Percentiles rank a stretch among this genome's conserved stretches.
phyloP scores from a whole-genome alignment of 2,888 invertebrate species.

The Achlya flavicornis region DNA sequence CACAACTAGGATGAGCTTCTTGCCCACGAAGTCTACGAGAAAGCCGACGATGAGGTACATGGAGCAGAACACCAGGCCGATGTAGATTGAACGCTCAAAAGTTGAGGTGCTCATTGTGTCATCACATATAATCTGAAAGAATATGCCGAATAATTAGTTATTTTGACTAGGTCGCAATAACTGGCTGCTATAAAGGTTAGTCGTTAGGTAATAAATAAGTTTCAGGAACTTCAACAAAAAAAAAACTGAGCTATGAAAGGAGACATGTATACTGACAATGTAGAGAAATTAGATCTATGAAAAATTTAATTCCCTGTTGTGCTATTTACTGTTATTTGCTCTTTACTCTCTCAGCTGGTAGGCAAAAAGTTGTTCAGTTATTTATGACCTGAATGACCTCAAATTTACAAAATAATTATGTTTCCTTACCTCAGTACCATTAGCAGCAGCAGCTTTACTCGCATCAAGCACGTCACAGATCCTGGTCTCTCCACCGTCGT shows the following conservation, averaged over 20 bases:
- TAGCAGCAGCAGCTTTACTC: conserved; percentile 38
- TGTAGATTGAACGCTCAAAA: conserved; percentile 86
- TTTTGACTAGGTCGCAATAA: background rate
- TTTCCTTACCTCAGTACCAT: conserved; percentile 54
- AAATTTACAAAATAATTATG: no score
- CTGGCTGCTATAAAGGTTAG: no score
- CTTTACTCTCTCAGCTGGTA: no score
- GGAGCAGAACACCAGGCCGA: conserved; percentile 86
- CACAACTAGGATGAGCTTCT: conserved; percentile 82
- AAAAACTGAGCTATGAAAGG: no score
- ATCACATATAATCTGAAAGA: conserved; percentile 66
- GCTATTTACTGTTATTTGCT: no score
- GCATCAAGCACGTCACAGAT: conserved; percentile 75
- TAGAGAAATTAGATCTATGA: no score
- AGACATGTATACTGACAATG: no score
- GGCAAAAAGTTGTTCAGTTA: no score
- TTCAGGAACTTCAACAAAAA: no score
- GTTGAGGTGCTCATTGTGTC: conserved; percentile 84
- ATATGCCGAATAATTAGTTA: background rate
- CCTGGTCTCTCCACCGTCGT: conserved; percentile 61
- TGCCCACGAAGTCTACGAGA: conserved; percentile 79
- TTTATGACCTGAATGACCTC: no score
- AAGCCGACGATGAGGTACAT: conserved; percentile 87
- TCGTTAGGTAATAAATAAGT: no score
- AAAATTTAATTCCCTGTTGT: no score